Base-by-base conservation (phyloP, 2,113 vertebrate species). In the Nycticorax nycticorax region DNA sequence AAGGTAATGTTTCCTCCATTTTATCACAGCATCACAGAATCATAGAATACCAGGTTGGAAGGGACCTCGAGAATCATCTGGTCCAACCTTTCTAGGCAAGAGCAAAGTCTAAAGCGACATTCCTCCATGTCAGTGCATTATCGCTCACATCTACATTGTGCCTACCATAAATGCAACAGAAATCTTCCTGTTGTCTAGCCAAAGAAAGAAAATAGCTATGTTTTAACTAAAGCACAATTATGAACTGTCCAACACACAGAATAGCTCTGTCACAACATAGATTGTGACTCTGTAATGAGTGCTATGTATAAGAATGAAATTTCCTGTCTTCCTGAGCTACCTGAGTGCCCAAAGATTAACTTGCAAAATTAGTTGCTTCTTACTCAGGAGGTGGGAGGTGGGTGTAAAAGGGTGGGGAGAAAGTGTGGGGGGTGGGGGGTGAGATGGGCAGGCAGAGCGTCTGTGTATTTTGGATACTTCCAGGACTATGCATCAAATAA, bases 351-450 rank as follows among this genome's bases (percentile, higher is more conserved):
- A 79, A 72, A 59, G 37, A 45, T 47, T 74, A 47, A 68, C 68
- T 22, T 85, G 1, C 4, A 78, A 79, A 74, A 12, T 35, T 4
- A 64, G 76, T 60, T 53, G 2, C 12, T 78, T 68, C n/a, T 56
- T 85, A 60, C 30, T 0, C 3, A 6, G 4, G 22, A 13, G 6
- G 5, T 2, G 2, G 4, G 1, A 4, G 7, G 2, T 41, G 41
- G 41, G 41, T 41, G 41, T 41, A 41, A 41, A 41, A 41, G 41
- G 41, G 41, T 41, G 41, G 41, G 13, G 41, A 41, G 41, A 41
- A 41, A 41, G 41, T 41, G 41, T 14, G 41, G 41, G 41, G 15
- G 6, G 4, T 2, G 2, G 4, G 1, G 5, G 9, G 2, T 39
- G 39, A 39, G 39, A 5, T 3, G 3, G 8, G 1, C 6, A 62